Percentiles rank a stretch among this genome's conserved stretches.
Evolutionary conservation across 1,140 invertebrate genomes (phyloP).

Genomic region (Vanessa atalanta): DNA sequence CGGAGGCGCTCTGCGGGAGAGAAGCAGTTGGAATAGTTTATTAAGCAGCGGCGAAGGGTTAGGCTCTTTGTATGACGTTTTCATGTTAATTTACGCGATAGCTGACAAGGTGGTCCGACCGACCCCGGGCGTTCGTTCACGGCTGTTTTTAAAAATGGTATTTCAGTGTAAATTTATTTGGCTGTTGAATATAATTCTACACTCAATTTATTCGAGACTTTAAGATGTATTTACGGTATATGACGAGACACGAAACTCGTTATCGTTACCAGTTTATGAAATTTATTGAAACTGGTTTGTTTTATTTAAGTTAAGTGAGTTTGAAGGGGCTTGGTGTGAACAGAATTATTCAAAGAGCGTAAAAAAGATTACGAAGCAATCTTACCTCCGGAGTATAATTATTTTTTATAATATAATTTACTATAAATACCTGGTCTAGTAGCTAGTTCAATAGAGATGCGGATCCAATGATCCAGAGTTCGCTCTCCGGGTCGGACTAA

Average conservation of each 20-base stretch:
- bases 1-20: constrained; percentile 64
- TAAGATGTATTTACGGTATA: constrained; percentile 32
- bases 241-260: constrained; percentile 34
- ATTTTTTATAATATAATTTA: too few relatives aligned
- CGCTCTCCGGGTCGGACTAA: too few relatives aligned
- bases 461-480: too few relatives aligned
- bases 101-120: constrained; percentile 70
- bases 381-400: not conserved
- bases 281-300: constrained; percentile 39
- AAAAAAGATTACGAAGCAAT: not conserved
- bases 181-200: constrained; percentile 49
- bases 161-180: constrained; percentile 69
- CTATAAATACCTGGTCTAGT: too few relatives aligned
- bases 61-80: constrained; percentile 72
- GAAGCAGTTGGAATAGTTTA: constrained; percentile 54
- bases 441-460: too few relatives aligned
- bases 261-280: constrained; percentile 36
- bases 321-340: constrained; percentile 21
- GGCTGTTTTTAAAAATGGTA: constrained; percentile 66
- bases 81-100: constrained; percentile 75
- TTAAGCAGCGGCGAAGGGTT: constrained; percentile 71
- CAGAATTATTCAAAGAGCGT: constrained; percentile 5
- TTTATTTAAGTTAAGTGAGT: constrained; percentile 35
- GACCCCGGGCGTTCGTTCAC: constrained; percentile 42
- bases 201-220: constrained; percentile 57